These are phyloP conservation scores for Butorides virescens DNA, from an alignment of 2,113 vertebrate genomes.

Conservation along the genomic window DNA sequence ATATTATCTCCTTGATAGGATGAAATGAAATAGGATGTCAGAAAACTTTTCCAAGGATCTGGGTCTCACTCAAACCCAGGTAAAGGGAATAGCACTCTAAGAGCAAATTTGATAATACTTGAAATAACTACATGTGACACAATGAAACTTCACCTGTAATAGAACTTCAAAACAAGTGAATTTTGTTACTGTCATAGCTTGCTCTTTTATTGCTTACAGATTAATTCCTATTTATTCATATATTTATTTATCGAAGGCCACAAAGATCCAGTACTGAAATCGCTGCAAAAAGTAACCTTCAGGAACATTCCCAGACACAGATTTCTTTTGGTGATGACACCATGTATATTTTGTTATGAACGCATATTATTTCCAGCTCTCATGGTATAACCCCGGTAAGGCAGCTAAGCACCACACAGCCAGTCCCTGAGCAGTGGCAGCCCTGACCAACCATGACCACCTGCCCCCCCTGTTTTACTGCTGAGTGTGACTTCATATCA, in stretches of 20 bases:
- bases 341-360: background rate
- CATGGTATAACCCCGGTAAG: background rate
- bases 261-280: background rate
- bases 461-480: background rate
- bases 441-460: background rate
- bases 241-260: background rate
- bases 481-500: background rate
- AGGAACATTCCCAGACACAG: background rate
- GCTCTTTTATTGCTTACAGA: background rate
- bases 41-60: background rate
- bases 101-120: background rate
- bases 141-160: background rate
- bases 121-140: background rate
- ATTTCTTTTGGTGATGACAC: background rate
- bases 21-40: background rate
- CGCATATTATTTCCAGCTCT: background rate
- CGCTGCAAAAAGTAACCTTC: background rate
- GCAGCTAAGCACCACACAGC: background rate
- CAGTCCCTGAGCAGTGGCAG: background rate
- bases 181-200: background rate
- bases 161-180: background rate
- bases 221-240: background rate
- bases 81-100: background rate
- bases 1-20: background rate
- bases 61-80: background rate